These are phyloP conservation scores for Pao palembangensis DNA, from an alignment of 2,113 vertebrate genomes.

Conservation along the genomic window DNA sequence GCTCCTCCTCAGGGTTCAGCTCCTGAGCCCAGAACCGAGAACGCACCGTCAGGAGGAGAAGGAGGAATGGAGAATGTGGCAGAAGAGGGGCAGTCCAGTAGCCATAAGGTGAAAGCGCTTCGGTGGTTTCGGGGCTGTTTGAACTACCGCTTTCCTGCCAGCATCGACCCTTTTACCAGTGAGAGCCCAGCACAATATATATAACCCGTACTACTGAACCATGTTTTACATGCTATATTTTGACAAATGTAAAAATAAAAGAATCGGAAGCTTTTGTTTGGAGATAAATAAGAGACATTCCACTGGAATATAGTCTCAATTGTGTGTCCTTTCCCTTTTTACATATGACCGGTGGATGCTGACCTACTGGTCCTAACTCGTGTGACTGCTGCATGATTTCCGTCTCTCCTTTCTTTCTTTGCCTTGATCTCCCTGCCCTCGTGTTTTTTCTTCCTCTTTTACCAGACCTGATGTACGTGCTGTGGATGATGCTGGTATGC, in stretches of 20 bases:
- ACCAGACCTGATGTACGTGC: conserved; percentile 87
- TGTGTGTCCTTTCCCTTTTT: no score
- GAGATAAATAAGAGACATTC: no score
- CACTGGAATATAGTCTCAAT: no score
- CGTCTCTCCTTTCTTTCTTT: no score
- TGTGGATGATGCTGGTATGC: conserved; percentile 92
- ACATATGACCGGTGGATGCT: no score
- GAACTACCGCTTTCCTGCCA: conserved; percentile 82
- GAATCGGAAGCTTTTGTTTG: no score
- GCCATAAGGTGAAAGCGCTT: conserved; percentile 78
- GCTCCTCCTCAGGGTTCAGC: conserved; percentile 53
- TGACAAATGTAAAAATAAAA: no score
- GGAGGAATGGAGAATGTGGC: conserved; percentile 28
- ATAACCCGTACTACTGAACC: no score
- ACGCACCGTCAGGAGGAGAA: conserved; percentile 2
- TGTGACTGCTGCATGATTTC: no score
- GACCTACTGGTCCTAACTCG: no score
- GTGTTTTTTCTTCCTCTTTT: background rate
- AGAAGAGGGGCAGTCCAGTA: conserved; percentile 63
- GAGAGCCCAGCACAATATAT: conserved; percentile 58
- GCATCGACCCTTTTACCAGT: conserved; percentile 96
- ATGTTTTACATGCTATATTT: no score
- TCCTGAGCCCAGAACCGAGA: background rate
- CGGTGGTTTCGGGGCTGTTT: conserved; percentile 70
- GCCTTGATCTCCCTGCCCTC: no score